Conservation (phyloP, 2,113 vertebrate genomes). For the Numenius arquata region DNA sequence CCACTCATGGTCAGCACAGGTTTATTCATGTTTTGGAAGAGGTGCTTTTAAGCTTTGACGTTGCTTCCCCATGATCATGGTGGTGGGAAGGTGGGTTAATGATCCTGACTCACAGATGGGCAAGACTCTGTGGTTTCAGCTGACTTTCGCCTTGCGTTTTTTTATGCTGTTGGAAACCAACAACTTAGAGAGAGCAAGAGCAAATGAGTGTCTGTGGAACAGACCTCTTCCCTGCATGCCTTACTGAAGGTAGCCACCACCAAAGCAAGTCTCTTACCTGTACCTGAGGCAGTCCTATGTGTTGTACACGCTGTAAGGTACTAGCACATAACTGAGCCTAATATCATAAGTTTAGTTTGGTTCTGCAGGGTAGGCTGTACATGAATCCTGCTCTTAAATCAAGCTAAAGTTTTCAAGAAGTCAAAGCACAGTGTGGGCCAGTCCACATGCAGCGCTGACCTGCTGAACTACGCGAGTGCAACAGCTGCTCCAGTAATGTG, state of each 20-base stretch:
- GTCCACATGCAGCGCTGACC: background rate
- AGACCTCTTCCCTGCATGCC: background rate
- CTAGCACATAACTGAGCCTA: background rate
- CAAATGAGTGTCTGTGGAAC: background rate
- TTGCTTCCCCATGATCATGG: background rate
- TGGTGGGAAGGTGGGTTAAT: background rate
- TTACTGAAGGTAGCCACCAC: background rate
- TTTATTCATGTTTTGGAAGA: slow-evolving; percentile 4
- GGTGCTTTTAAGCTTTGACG: background rate
- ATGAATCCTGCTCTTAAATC: background rate
- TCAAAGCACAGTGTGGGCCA: background rate
- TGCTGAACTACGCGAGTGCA: background rate
- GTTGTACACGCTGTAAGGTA: background rate
- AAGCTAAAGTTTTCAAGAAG: background rate
- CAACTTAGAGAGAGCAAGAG: background rate
- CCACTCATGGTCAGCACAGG: background rate
- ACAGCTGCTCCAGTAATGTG: slow-evolving; percentile 39
- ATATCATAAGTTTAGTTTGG: background rate
- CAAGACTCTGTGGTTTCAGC: slow-evolving; percentile 17
- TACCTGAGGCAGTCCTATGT: background rate
- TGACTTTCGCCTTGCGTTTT: background rate
- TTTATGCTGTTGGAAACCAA: background rate
- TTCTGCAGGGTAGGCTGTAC: background rate
- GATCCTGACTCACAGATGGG: slow-evolving; percentile 4
- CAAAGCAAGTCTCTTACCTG: background rate